phyloP scores from a whole-genome alignment of 1,140 invertebrate genomes.

The Mylabris phalerata region DNA sequence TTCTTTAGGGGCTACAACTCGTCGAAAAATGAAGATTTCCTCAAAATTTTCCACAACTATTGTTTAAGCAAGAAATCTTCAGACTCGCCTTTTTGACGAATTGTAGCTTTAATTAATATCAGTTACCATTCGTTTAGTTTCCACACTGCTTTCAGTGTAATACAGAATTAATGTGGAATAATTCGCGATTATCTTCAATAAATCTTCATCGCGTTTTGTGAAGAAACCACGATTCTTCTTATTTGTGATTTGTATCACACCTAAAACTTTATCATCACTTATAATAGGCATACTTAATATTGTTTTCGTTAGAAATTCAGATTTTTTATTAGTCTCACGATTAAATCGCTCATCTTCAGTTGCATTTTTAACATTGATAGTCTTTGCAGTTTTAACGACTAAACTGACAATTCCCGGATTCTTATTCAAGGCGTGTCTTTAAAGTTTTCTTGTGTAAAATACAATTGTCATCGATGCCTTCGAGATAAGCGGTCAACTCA shows the following conservation, averaged over 20 bases:
- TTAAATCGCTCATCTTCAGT: constrained; percentile 47
- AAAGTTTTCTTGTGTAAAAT: constrained; percentile 12
- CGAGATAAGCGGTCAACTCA: constrained; percentile 46
- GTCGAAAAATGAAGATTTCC: too few relatives aligned
- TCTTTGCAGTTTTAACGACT: constrained; percentile 43
- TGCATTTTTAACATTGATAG: constrained; percentile 46
- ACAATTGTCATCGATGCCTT: constrained; percentile 38
- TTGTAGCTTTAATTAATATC: not conserved
- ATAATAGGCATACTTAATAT: constrained; percentile 48
- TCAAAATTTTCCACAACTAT: too few relatives aligned
- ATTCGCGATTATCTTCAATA: constrained; percentile 47
- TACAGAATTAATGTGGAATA: constrained; percentile 47
- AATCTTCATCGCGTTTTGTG: constrained; percentile 43
- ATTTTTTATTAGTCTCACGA: constrained; percentile 46
- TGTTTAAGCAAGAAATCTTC: too few relatives aligned
- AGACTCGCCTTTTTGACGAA: too few relatives aligned
- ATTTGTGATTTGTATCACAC: constrained; percentile 48
- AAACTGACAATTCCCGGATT: constrained; percentile 45
- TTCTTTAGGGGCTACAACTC: too few relatives aligned
- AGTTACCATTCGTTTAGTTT: not conserved
- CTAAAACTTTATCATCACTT: constrained; percentile 46
- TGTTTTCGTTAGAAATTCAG: constrained; percentile 46
- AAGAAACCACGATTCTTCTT: constrained; percentile 46
- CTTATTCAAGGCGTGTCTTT: constrained; percentile 44
- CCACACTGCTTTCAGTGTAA: constrained; percentile 25